Conservation (phyloP, 2,797 vertebrate genomes). For the Eremophila alpestris region DNA sequence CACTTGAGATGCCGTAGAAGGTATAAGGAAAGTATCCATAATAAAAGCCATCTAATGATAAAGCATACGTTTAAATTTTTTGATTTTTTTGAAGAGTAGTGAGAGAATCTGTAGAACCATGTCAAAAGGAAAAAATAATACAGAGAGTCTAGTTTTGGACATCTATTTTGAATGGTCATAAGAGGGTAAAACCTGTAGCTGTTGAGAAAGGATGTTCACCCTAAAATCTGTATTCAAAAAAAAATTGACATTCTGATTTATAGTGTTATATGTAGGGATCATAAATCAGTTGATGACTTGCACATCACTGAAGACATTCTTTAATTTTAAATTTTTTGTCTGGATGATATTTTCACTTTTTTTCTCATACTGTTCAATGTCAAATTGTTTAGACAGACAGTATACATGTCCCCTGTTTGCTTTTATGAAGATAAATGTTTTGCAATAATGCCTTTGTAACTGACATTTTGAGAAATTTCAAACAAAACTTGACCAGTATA, state of each 20-base stretch:
- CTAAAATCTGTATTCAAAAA: not conserved
- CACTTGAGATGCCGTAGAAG: not conserved
- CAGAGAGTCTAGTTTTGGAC: not conserved
- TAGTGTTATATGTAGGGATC: not conserved
- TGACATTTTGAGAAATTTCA: not conserved
- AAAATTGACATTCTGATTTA: not conserved
- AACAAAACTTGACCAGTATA: not conserved
- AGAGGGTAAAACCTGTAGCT: not conserved
- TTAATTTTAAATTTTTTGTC: not conserved
- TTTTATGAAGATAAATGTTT: not conserved
- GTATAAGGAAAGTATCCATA: not conserved
- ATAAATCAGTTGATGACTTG: not conserved
- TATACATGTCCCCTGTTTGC: not conserved
- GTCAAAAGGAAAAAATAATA: not conserved
- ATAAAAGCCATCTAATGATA: not conserved
- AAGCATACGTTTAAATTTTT: rapidly evolving
- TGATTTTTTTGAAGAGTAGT: not conserved
- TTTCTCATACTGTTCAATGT: not conserved
- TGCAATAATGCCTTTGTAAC: not conserved
- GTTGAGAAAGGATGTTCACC: not conserved
- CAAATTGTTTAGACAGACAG: conserved; percentile 22
- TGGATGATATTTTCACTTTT: not conserved
- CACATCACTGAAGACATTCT: not conserved
- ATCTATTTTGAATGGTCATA: not conserved
- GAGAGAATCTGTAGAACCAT: not conserved